These are phyloP conservation scores for Pseudocheirus occidentalis DNA, from an alignment of 2,797 vertebrate species.

Conservation along the genomic window DNA sequence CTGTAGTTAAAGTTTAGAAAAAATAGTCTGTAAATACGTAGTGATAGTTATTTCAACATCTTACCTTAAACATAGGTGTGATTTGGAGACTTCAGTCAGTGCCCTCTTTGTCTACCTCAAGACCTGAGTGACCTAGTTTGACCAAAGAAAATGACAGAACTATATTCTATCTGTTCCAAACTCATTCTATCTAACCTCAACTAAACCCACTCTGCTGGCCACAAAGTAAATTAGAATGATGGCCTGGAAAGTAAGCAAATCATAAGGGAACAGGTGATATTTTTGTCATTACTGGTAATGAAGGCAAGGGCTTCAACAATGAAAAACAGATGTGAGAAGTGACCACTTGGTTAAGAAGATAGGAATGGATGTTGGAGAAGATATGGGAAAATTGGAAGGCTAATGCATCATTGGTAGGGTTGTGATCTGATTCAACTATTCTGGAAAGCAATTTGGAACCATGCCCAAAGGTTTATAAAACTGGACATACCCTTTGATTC, in stretches of 20 bases:
- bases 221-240: background rate
- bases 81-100: background rate
- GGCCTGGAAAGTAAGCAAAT: background rate
- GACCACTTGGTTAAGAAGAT: background rate
- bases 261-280: background rate
- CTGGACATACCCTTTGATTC: too few relatives aligned
- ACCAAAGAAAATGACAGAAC: background rate
- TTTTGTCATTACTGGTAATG: background rate
- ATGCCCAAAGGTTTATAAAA: too few relatives aligned
- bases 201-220: background rate
- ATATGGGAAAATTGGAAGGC: too few relatives aligned
- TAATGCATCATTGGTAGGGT: too few relatives aligned
- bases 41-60: background rate
- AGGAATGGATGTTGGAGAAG: too few relatives aligned
- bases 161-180: background rate
- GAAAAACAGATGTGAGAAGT: background rate
- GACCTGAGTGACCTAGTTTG: background rate
- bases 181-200: background rate
- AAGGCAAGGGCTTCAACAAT: background rate
- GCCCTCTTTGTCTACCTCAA: background rate
- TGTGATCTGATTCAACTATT: too few relatives aligned
- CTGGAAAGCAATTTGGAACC: too few relatives aligned
- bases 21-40: background rate
- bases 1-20: background rate
- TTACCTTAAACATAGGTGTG: background rate